phyloP scores from a whole-genome alignment of 1,140 invertebrate genomes.

The Papilio glaucus region DNA sequence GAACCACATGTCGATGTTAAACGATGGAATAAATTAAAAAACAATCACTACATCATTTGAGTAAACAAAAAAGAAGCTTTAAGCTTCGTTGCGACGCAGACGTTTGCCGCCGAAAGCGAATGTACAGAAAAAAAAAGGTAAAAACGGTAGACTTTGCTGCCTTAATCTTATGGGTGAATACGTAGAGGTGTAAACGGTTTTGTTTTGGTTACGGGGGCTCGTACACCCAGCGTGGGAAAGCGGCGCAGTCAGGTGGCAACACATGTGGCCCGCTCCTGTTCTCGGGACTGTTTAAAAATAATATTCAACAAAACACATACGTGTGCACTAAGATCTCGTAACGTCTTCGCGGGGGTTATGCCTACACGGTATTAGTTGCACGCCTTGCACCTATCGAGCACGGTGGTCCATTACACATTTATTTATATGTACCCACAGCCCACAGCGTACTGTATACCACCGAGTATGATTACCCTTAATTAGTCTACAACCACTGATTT shows the following conservation, averaged over 20 bases:
- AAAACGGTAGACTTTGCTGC: constrained; percentile 47
- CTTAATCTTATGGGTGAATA: constrained; percentile 49
- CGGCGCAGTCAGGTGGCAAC: constrained; percentile 75
- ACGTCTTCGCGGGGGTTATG: constrained; percentile 71
- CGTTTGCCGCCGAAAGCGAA: constrained; percentile 76
- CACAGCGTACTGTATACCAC: constrained; percentile 43
- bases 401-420: constrained; percentile 79
- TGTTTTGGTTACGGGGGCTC: constrained; percentile 66
- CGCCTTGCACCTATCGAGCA: constrained; percentile 50
- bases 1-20: constrained; percentile 77
- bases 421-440: constrained; percentile 58
- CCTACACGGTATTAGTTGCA: background rate
- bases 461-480: constrained; percentile 48
- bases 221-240: constrained; percentile 75
- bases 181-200: constrained; percentile 54
- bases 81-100: constrained; percentile 68
- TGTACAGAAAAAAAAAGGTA: constrained; percentile 44
- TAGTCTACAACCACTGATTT: constrained; percentile 51
- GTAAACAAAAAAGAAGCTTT: constrained; percentile 76
- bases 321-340: constrained; percentile 53
- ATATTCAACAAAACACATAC: constrained; percentile 74
- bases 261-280: constrained; percentile 77
- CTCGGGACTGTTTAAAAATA: constrained; percentile 74
- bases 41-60: constrained; percentile 81
- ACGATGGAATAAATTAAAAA: constrained; percentile 79